Conservation (phyloP, 2,113 vertebrate species). For the Corythornis vintsioides region DNA sequence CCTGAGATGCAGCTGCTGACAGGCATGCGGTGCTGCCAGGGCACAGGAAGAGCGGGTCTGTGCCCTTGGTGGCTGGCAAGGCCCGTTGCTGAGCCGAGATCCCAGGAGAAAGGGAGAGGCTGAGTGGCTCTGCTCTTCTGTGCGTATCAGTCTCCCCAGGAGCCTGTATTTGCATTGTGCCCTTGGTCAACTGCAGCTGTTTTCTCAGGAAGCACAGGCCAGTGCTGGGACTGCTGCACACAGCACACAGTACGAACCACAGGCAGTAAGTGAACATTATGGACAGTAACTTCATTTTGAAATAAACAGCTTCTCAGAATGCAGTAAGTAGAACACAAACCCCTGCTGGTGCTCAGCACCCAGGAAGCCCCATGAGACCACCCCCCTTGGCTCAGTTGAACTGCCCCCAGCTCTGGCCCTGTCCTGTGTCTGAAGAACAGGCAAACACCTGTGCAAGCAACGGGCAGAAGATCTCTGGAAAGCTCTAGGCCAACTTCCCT, state of each 20-base stretch:
- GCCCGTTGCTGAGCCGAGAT: neutral
- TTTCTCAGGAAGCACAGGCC: neutral
- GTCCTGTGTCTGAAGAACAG: neutral
- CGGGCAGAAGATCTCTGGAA: neutral
- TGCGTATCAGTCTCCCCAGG: neutral
- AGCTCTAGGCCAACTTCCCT: neutral
- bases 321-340: neutral
- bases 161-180: fast-evolving
- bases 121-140: neutral
- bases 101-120: neutral
- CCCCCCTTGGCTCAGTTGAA: neutral
- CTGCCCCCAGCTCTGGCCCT: neutral
- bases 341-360: neutral
- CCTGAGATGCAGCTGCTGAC: neutral
- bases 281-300: conserved; percentile 23
- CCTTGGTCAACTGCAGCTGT: neutral
- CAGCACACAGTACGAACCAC: neutral
- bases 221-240: neutral
- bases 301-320: neutral
- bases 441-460: neutral
- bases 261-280: neutral
- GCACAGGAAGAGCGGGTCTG: neutral
- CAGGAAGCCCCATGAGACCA: neutral
- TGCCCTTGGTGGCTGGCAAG: neutral
- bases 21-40: neutral